Conservation (phyloP, 2,888 invertebrate species). For the Drosophila stalkeri region DNA sequence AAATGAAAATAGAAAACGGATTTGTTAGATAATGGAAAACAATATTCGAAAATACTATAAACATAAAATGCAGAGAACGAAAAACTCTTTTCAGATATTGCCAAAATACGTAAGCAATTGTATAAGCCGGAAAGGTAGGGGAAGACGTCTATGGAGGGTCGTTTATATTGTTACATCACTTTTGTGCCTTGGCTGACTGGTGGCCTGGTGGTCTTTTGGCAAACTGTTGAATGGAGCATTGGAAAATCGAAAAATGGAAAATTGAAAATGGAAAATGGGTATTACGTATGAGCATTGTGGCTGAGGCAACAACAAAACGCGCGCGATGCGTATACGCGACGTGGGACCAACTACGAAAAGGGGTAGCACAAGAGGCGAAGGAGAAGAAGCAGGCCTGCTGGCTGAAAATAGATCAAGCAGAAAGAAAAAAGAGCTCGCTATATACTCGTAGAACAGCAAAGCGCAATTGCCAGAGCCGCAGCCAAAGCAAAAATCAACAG, state of each 20-base stretch:
- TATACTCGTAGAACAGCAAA: conserved; percentile 21
- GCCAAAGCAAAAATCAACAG: conserved; percentile 54
- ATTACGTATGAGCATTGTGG: conserved; percentile 47
- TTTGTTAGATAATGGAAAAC: neutral
- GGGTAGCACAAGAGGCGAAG: neutral
- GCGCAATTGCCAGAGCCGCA: conserved; percentile 57
- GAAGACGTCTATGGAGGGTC: neutral
- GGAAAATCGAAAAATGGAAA: conserved; percentile 23
- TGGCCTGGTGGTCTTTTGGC: conserved; percentile 36
- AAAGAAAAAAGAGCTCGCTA: conserved; percentile 33
- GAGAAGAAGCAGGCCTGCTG: conserved; percentile 17
- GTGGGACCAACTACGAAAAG: neutral
- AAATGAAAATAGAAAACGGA: neutral
- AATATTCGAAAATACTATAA: neutral
- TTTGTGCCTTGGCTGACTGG: conserved; percentile 4
- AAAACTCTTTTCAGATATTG: neutral
- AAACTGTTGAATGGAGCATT: conserved; percentile 41
- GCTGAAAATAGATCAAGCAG: conserved; percentile 82
- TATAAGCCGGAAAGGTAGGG: conserved; percentile 21
- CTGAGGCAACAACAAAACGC: conserved; percentile 28
- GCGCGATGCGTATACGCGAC: conserved; percentile 56
- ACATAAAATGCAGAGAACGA: neutral
- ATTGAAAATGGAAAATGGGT: conserved; percentile 46
- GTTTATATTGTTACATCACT: conserved; percentile 55
- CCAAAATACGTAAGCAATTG: conserved; percentile 40